Evolutionary conservation across 2,888 invertebrate species (phyloP).

Genomic region (Aleiodes testaceus): DNA sequence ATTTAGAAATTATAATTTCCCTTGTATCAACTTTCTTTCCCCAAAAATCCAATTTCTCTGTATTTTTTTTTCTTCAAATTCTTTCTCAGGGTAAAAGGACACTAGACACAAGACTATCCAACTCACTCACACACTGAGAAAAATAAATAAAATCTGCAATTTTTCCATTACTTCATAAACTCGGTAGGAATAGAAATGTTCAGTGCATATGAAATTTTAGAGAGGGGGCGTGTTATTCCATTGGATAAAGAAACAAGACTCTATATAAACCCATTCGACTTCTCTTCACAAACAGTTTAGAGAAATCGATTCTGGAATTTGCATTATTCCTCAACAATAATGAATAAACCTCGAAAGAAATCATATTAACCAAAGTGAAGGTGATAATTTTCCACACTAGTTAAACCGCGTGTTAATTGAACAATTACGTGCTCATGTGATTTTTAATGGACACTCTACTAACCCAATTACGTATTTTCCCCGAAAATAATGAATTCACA

Average conservation of each 20-base stretch:
- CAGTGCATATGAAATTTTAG: too few relatives aligned
- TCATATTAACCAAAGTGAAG: neutral
- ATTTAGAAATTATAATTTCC: too few relatives aligned
- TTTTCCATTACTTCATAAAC: neutral
- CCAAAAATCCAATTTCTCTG: neutral
- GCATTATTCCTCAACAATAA: neutral
- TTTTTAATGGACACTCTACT: slow-evolving; percentile 38
- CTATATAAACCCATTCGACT: neutral
- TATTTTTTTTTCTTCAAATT: neutral
- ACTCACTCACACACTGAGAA: neutral
- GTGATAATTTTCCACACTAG: slow-evolving; percentile 2
- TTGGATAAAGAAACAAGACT: neutral
- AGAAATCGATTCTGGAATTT: slow-evolving; percentile 9
- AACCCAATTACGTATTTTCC: slow-evolving; percentile 34
- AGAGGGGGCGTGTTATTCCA: too few relatives aligned
- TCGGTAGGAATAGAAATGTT: too few relatives aligned
- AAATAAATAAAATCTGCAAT: neutral
- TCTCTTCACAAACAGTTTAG: slow-evolving; percentile 5
- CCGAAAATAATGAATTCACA: neutral
- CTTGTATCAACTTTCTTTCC: too few relatives aligned
- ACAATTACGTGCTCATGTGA: slow-evolving; percentile 33
- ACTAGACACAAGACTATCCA: neutral
- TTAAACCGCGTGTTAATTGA: slow-evolving; percentile 37
- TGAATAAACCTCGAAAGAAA: slow-evolving; percentile 8
- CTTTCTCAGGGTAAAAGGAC: too few relatives aligned